Base-by-base conservation (phyloP, 2,888 invertebrate species). In the Ditula angustiorana region DNA sequence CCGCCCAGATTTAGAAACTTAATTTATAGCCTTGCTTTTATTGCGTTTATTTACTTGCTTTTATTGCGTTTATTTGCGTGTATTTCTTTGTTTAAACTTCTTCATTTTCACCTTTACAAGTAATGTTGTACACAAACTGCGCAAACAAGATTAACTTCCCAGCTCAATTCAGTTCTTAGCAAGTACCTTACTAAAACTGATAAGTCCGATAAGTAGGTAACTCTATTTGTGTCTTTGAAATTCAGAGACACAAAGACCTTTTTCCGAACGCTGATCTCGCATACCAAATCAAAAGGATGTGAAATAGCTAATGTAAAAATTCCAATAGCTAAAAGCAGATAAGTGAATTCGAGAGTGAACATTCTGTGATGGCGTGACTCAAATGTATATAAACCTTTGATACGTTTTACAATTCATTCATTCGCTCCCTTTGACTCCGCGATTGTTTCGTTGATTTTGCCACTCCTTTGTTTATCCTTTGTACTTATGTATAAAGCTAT, bases 381-480 rank as follows among this genome's bases (percentile, higher is more conserved):
- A 3, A 44, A 52, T 44, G 33, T 50, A 21, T 49, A 50, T n/a
- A 53, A 63, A 26, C 44, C 24, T 50, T 52, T 52, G 21, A 57
- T 35, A 46, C 24, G 49, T 57, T 62, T 57, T 49, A 57, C 56
- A 56, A 57, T 50, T 50, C 37, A 52, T 58, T 24, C 44, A 24
- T 33, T 35, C 33, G 30, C 41, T 52, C 57, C 44, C 52, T 53
- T 58, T 63, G 58, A 58, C 47, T 56, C 50, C 33, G 21, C 58
- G 35, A 63, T 58, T 63, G 63, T 63, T 57, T 46, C 21, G 50
- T 46, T 50, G 33, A 52, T 63, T 63, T 58, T 58, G 30, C 5
- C 52, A 49, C 44, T 35, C 57, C 24, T 63, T 63, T 63, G 52
- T 58, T 63, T 13, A 57, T 44, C 21, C 50, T 57, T 50, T 57